Evolutionary conservation across 35 echinoderm and acorn worm species (phyloP).

Genomic region (Acanthaster planci): DNA sequence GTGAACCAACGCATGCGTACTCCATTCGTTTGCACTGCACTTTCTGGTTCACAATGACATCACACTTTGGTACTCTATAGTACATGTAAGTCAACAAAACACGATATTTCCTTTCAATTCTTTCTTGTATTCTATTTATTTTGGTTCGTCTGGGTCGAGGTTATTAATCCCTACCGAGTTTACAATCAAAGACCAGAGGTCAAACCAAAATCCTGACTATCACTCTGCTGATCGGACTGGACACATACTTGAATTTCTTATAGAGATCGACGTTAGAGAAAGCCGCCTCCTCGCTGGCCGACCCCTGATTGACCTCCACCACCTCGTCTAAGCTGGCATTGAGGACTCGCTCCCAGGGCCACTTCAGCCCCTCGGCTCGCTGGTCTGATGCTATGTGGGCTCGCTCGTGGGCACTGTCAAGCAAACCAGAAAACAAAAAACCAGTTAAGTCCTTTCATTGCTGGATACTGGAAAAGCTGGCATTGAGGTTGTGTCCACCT

Average conservation of each 20-base stretch:
- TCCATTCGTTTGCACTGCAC: too few species aligned
- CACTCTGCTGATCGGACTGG: neutral
- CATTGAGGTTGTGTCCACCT: too few species aligned
- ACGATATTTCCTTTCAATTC: too few species aligned
- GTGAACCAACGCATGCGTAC: too few species aligned
- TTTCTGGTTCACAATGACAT: too few species aligned
- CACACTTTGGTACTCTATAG: too few species aligned
- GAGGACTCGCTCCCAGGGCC: constrained; percentile 92
- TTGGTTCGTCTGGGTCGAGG: too few species aligned
- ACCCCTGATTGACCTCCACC: constrained; percentile 79
- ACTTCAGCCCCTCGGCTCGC: constrained; percentile 80
- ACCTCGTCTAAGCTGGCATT: constrained; percentile 87
- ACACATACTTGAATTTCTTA: constrained; percentile 86
- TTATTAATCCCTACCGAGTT: too few species aligned
- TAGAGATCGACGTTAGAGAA: constrained; percentile 82
- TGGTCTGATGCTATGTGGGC: constrained; percentile 84
- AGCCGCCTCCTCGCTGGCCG: constrained; percentile 17
- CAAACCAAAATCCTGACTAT: neutral
- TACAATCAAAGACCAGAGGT: neutral
- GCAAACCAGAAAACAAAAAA: constrained; percentile 6
- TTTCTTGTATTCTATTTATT: too few species aligned
- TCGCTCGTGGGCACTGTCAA: constrained; percentile 72
- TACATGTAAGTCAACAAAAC: too few species aligned
- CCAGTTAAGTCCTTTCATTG: neutral
- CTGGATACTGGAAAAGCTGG: too few species aligned